Conservation (phyloP, 2,113 vertebrate species). For the Acanthochromis polyacanthus region DNA sequence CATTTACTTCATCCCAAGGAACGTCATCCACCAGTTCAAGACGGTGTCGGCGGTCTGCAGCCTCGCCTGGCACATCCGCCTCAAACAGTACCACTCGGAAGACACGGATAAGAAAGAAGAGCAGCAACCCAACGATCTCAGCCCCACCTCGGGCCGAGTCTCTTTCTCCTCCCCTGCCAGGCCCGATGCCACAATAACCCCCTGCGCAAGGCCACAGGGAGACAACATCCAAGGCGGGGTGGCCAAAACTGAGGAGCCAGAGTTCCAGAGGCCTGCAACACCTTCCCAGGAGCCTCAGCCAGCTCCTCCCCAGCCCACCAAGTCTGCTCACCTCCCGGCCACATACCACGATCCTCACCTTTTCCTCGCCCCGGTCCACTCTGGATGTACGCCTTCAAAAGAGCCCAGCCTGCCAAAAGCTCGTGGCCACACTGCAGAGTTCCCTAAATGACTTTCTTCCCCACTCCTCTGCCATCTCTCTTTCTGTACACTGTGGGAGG, state of each 20-base stretch:
- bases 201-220: constrained; percentile 79
- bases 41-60: constrained; percentile 98
- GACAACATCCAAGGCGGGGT: constrained; percentile 78
- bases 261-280: constrained; percentile 82
- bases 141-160: constrained; percentile 62
- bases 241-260: constrained; percentile 69
- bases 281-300: constrained; percentile 74
- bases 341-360: constrained; percentile 26
- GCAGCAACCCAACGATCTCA: constrained; percentile 71
- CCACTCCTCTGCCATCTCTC: background rate
- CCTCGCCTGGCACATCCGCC: constrained; percentile 97
- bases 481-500: background rate
- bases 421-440: constrained; percentile 1
- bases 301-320: constrained; percentile 64
- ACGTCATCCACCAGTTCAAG: constrained; percentile 99
- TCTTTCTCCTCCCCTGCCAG: constrained; percentile 69
- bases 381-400: constrained; percentile 46
- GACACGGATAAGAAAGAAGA: constrained; percentile 73
- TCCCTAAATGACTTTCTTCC: constrained; percentile 56
- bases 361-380: constrained; percentile 28
- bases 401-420: constrained; percentile 58
- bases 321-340: constrained; percentile 55
- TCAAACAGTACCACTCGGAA: constrained; percentile 91
- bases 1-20: constrained; percentile 99
- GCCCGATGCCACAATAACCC: constrained; percentile 82